Evolutionary conservation across 2,797 vertebrate species (phyloP).

Genomic region (Crenichthys baileyi): DNA sequence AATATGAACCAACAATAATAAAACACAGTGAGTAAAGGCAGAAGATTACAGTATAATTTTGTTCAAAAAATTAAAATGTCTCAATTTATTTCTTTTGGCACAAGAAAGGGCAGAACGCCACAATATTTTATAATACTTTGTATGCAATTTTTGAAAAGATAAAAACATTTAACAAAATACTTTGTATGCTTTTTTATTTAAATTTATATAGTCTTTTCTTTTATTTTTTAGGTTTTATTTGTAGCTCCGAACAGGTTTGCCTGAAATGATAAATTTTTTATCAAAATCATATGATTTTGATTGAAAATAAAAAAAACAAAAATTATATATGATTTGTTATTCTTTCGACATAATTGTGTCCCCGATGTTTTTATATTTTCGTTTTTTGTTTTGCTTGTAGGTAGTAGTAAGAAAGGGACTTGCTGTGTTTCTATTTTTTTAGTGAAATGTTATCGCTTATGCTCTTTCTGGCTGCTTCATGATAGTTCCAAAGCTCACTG

Average conservation of each 20-base stretch:
- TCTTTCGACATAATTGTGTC: not conserved
- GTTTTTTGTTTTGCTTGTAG: not conserved
- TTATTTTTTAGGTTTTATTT: not conserved
- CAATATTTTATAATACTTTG: not conserved
- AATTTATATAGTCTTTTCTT: not conserved
- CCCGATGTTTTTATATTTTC: no score
- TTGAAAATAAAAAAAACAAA: no score
- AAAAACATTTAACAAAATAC: not conserved
- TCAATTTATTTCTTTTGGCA: not conserved
- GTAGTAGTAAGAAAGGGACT: not conserved
- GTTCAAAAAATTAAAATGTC: not conserved
- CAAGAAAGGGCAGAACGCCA: not conserved
- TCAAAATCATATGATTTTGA: no score
- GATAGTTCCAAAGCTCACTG: not conserved
- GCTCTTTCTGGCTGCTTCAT: not conserved
- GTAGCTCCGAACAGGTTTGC: not conserved
- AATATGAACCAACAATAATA: not conserved
- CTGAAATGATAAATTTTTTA: no score
- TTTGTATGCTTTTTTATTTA: not conserved
- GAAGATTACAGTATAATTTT: not conserved
- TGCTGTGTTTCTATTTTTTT: not conserved
- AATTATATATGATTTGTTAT: not conserved
- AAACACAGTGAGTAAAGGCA: not conserved
- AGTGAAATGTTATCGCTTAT: not conserved
- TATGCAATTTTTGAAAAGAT: not conserved